phyloP scores from a whole-genome alignment of 2,888 invertebrate genomes.

The Leptarthrus brevirostris region DNA sequence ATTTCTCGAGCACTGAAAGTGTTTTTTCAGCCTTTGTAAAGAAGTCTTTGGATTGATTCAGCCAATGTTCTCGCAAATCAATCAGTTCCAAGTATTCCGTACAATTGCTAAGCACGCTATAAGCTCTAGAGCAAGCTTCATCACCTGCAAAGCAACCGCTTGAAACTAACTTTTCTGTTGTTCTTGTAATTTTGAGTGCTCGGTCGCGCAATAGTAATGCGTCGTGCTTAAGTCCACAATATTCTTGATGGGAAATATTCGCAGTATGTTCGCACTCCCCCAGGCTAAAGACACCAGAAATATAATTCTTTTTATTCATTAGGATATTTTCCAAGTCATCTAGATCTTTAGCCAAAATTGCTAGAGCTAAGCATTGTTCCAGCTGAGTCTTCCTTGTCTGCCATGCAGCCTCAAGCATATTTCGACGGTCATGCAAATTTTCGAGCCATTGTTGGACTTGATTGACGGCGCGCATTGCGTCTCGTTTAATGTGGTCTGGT shows the following conservation, averaged over 20 bases:
- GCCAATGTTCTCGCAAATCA: conserved; percentile 76
- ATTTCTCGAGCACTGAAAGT: conserved; percentile 77
- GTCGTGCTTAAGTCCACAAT: conserved; percentile 76
- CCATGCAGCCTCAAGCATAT: conserved; percentile 76
- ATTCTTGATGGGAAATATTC: conserved; percentile 75
- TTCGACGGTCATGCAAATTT: conserved; percentile 79
- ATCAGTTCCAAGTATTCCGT: conserved; percentile 78
- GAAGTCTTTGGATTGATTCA: conserved; percentile 77
- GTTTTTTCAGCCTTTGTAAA: conserved; percentile 80
- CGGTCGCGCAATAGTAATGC: conserved; percentile 80
- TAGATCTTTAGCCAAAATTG: conserved; percentile 79
- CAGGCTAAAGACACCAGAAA: conserved; percentile 69
- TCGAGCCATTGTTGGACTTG: conserved; percentile 82
- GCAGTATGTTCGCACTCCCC: conserved; percentile 80
- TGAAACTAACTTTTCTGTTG: conserved; percentile 79
- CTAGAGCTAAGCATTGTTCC: conserved; percentile 81
- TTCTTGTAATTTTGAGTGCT: conserved; percentile 79
- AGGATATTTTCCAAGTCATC: conserved; percentile 73
- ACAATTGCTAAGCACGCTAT: conserved; percentile 73
- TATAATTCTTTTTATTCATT: conserved; percentile 69
- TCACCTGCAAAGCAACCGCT: conserved; percentile 78
- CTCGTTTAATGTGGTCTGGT: conserved; percentile 72
- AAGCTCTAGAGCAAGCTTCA: conserved; percentile 75
- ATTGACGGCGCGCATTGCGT: conserved; percentile 69
- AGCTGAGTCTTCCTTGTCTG: conserved; percentile 78